These are phyloP conservation scores for Drosophila sordidula DNA, from an alignment of 2,888 invertebrate species.

Conservation along the genomic window DNA sequence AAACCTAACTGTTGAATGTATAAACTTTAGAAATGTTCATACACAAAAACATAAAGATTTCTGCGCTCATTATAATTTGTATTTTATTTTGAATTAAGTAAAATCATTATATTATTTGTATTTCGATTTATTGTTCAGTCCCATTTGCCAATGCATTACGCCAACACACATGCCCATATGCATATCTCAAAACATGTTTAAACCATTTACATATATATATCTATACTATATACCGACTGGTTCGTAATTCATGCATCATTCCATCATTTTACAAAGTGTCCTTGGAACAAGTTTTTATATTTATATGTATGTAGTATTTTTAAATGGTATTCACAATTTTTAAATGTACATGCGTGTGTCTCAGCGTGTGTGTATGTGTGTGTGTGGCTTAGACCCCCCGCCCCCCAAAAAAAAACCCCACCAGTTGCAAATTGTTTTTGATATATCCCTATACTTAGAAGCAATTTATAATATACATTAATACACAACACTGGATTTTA, in stretches of 20 bases:
- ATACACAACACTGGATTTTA: conserved; percentile 31
- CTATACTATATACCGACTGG: conserved; percentile 25
- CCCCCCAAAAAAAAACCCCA: conserved; percentile 30
- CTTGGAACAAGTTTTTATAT: conserved; percentile 47
- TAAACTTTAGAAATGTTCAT: neutral
- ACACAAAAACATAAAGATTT: conserved; percentile 2
- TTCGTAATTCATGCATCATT: conserved; percentile 38
- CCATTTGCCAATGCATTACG: conserved; percentile 10
- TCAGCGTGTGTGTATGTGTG: conserved; percentile 13
- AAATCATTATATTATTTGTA: conserved; percentile 4
- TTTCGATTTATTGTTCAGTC: conserved; percentile 1
- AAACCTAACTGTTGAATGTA: neutral
- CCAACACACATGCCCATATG: conserved; percentile 1
- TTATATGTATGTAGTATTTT: conserved; percentile 17
- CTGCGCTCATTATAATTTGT: neutral
- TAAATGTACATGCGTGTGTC: conserved; percentile 10
- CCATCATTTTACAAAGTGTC: conserved; percentile 53
- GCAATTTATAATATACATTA: conserved; percentile 23
- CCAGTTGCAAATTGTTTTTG: conserved; percentile 39
- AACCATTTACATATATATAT: conserved; percentile 14
- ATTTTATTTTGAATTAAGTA: conserved; percentile 16
- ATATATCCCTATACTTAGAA: conserved; percentile 16
- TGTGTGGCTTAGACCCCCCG: conserved; percentile 24
- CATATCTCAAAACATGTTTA: conserved; percentile 20
- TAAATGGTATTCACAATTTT: conserved; percentile 27